Conservation (phyloP, 2,113 vertebrate genomes). For the Ptychochromis oligacanthus region DNA sequence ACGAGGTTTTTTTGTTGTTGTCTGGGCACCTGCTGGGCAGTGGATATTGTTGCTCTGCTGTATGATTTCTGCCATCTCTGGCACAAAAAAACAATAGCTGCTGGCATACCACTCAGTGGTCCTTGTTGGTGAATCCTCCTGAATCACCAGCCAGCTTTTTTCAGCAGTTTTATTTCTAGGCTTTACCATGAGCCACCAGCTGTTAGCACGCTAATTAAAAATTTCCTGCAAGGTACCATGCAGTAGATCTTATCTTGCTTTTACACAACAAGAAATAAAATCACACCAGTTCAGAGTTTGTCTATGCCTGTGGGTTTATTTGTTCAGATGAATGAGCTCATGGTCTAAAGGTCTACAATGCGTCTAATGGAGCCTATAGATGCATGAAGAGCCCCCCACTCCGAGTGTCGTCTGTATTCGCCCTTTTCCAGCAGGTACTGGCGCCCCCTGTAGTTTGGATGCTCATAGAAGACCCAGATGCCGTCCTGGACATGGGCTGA, state of each 20-base stretch:
- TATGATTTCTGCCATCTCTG: slow-evolving; percentile 1
- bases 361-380: slow-evolving; percentile 61
- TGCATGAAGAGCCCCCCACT: slow-evolving; percentile 64
- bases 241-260: rapidly evolving
- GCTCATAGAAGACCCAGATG: slow-evolving; percentile 53
- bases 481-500: slow-evolving; percentile 64
- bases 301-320: slow-evolving; percentile 27
- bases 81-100: slow-evolving; percentile 43
- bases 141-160: slow-evolving; percentile 60
- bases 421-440: slow-evolving; percentile 72
- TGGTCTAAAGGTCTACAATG: slow-evolving; percentile 21
- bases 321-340: neutral
- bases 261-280: neutral
- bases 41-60: slow-evolving; percentile 4
- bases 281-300: neutral
- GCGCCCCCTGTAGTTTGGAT: slow-evolving; percentile 53
- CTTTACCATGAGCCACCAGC: neutral
- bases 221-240: rapidly evolving
- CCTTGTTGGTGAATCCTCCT: slow-evolving; percentile 42
- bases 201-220: neutral
- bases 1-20: neutral
- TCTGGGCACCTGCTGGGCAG: neutral
- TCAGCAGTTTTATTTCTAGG: slow-evolving; percentile 10
- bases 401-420: slow-evolving; percentile 58
- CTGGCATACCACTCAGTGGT: slow-evolving; percentile 20